Evolutionary conservation across 2,888 invertebrate genomes (phyloP).

Genomic region (Pollenia amentaria): DNA sequence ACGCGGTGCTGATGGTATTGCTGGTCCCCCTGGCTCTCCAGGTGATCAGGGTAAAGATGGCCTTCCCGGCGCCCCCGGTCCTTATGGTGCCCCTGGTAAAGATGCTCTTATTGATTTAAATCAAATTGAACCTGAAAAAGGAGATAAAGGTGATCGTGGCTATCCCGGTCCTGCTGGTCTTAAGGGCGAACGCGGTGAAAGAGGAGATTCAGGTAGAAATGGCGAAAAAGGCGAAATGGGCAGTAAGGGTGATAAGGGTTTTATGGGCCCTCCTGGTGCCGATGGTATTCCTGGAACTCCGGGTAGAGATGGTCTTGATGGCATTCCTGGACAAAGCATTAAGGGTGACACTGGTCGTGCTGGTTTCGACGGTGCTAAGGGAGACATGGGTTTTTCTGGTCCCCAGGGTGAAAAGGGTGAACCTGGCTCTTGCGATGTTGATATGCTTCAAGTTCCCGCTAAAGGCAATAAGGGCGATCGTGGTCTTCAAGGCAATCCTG

Average conservation of each 20-base stretch:
- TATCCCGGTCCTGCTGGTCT: slow-evolving; percentile 87
- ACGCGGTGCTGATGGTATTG: slow-evolving; percentile 89
- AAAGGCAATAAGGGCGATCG: slow-evolving; percentile 88
- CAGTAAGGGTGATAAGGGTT: slow-evolving; percentile 88
- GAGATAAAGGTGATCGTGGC: slow-evolving; percentile 89
- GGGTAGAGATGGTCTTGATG: slow-evolving; percentile 88
- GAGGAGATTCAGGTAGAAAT: slow-evolving; percentile 88
- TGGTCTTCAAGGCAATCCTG: slow-evolving; percentile 86
- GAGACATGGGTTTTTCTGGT: slow-evolving; percentile 84
- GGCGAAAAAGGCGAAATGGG: slow-evolving; percentile 90
- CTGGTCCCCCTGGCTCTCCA: slow-evolving; percentile 85
- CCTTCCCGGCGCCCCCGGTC: slow-evolving; percentile 87
- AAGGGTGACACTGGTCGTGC: slow-evolving; percentile 90
- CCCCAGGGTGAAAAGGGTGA: slow-evolving; percentile 87
- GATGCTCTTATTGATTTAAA: slow-evolving; percentile 86
- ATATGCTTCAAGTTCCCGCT: slow-evolving; percentile 84
- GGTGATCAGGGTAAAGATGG: slow-evolving; percentile 85
- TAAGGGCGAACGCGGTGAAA: slow-evolving; percentile 88
- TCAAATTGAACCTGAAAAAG: slow-evolving; percentile 86
- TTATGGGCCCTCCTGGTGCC: slow-evolving; percentile 88
- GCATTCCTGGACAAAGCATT: slow-evolving; percentile 88
- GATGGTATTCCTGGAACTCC: slow-evolving; percentile 89
- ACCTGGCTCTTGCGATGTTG: slow-evolving; percentile 87
- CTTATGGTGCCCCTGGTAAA: slow-evolving; percentile 88
- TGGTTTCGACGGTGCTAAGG: slow-evolving; percentile 87